Evolutionary conservation across 2,113 vertebrate genomes (phyloP).

Genomic region (Calidris pygmaea): DNA sequence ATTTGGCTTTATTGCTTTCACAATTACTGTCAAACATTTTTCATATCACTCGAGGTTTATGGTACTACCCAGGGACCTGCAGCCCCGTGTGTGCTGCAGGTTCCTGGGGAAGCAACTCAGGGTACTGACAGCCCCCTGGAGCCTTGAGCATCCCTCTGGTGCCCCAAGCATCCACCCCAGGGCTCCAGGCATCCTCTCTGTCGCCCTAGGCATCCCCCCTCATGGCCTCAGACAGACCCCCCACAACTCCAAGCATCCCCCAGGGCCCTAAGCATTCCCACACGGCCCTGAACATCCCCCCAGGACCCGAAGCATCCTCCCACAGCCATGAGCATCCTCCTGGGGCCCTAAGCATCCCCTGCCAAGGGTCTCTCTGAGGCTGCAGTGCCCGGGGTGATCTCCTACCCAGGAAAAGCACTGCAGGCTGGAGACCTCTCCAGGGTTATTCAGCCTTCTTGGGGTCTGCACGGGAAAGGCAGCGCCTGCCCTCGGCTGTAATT

Average conservation of each 20-base stretch:
- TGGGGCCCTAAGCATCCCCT: background rate
- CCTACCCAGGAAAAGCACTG: background rate
- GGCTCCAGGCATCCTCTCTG: background rate
- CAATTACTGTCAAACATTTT: background rate
- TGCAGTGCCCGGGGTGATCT: background rate
- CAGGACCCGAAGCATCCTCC: background rate
- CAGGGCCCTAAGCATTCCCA: background rate
- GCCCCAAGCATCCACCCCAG: background rate
- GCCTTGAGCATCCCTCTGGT: background rate
- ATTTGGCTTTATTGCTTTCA: background rate
- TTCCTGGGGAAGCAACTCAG: background rate
- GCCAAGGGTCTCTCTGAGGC: background rate
- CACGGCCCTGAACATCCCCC: background rate
- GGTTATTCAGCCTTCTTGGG: background rate
- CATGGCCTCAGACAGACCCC: background rate
- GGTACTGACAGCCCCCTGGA: background rate
- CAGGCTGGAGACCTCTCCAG: background rate
- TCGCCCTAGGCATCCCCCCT: background rate
- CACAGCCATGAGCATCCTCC: background rate
- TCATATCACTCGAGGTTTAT: background rate
- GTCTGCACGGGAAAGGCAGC: background rate
- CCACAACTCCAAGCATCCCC: no score
- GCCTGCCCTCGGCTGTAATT: background rate
- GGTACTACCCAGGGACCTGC: rapidly evolving
- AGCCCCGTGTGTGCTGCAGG: background rate